phyloP scores from a whole-genome alignment of 2,797 vertebrate genomes.

The Halcyon leucocephala region DNA sequence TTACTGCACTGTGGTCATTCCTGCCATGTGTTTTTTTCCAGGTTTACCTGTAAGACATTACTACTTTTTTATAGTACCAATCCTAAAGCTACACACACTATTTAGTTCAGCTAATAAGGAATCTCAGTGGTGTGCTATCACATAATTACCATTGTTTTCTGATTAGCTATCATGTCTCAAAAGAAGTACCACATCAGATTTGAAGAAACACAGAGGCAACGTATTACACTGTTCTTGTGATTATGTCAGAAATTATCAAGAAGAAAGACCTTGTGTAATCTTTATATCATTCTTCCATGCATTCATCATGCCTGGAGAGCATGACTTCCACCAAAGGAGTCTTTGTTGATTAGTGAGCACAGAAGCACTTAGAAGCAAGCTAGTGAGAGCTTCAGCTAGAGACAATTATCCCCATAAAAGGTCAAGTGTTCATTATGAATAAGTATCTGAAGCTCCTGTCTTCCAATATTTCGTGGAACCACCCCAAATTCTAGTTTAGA shows the following conservation, averaged over 20 bases:
- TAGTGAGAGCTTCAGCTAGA: neutral
- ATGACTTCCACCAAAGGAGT: neutral
- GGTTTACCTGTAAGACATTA: neutral
- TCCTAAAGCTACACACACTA: neutral
- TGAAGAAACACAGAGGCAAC: neutral
- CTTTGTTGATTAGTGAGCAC: neutral
- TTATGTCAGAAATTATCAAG: constrained; percentile 15
- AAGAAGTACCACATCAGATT: neutral
- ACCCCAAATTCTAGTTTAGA: neutral
- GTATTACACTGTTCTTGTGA: neutral
- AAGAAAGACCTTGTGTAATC: neutral
- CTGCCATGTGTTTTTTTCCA: neutral
- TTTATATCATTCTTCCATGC: neutral
- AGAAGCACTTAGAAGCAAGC: neutral
- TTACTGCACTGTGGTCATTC: neutral
- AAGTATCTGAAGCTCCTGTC: neutral
- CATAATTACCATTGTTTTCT: neutral
- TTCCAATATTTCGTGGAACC: neutral
- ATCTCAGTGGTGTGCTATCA: neutral
- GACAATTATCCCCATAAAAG: neutral
- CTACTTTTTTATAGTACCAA: neutral
- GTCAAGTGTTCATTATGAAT: neutral
- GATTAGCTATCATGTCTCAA: neutral
- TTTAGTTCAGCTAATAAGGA: neutral
- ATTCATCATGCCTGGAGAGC: neutral